Evolutionary conservation across 2,797 vertebrate genomes (phyloP), one percentile per base, ranked within the genome.

Genomic region (Danio tinwini): DNA sequence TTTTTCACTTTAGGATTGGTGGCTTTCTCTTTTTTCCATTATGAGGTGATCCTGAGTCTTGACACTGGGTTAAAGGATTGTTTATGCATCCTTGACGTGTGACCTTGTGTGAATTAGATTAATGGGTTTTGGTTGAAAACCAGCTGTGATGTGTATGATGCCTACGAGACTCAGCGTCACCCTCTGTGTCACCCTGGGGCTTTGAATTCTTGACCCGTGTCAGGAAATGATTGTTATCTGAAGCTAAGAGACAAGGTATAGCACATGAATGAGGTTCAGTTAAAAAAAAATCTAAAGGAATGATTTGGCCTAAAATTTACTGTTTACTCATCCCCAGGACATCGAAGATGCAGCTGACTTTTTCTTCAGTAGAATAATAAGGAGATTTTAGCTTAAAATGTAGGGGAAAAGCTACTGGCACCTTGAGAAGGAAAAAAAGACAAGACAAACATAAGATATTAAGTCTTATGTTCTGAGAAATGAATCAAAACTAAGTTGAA

Each of bases 211-310:
- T 78, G 59, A 61, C 77, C 74, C 21, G 7, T 53, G 77, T 47
- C 42, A 53, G 17, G 39, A 47, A 12, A 40, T 65, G 21, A 10
- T 11, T 61, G 16, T 21, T 42, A n/a, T 39, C n/a, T 58, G 9
- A 56, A 19, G 56, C 74, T 39, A 7, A 7, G 77, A 85, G 82
- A 84, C 83, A 16, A 85, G 87, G 81, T 76, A 53, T 80, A 69
- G 82, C 88, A 85, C 56, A 76, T 73, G 84, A 80, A 39, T 78
- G 84, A 84, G 78, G 85, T 83, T 16, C 52, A 5, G 0, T 3
- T 29, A 29, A 29, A 29, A 29, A 29, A 29, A 29, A 29, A 29
- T 29, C n/a, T n/a, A n/a, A n/a, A n/a, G n/a, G n/a, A n/a, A n/a
- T n/a, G n/a, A n/a, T n/a, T n/a, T n/a, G n/a, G n/a, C n/a, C n/a